Base-by-base conservation (phyloP, 2,797 vertebrate genomes). In the Sebastes iracundus region DNA sequence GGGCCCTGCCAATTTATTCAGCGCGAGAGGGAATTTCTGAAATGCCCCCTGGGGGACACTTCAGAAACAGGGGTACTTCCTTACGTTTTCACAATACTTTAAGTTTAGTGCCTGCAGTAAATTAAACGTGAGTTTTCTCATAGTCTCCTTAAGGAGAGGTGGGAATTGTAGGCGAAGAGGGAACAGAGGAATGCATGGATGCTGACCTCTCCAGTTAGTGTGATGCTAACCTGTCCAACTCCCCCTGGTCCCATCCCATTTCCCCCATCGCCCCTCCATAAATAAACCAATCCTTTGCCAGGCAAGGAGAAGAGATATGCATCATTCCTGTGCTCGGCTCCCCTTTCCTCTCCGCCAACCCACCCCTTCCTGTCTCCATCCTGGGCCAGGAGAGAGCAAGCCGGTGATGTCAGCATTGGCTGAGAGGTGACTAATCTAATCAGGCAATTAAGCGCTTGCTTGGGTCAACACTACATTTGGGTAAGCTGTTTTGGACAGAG, bases 351-450 rank as follows among this genome's bases (percentile, higher is more conserved):
- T 11, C 35, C 14, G 0, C 79, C 68, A 16, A 46, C 6, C 38
- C 67, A 68, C 66, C 32, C n/a, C 33, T 84, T 83, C 80, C 87
- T 77, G 82, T 71, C 84, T 85, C 74, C 65, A 66, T 18, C 73
- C 77, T 63, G 6, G 66, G 66, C 77, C 38, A 59, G 60, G 70
- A 42, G 61, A 79, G 74, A 66, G 60, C n/a, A 22, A 77, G 75
- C 33, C 46, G 64, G 75, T 87, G 89, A 91, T 90, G 90, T 94
- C 91, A 91, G 90, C 77, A 64, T 46, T 35, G 79, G 89, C 79
- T 81, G 81, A 86, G 81, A 81, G 87, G 88, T 90, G 86, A 94
- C 94, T 92, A 68, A 93, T 93, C 89, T 87, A 86, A 91, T 90
- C 89, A 87, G 81, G 88, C 91, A 89, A 93, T 93, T 91, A 93